Conservation (phyloP, 2,888 invertebrate genomes). For the Macaria notata region DNA sequence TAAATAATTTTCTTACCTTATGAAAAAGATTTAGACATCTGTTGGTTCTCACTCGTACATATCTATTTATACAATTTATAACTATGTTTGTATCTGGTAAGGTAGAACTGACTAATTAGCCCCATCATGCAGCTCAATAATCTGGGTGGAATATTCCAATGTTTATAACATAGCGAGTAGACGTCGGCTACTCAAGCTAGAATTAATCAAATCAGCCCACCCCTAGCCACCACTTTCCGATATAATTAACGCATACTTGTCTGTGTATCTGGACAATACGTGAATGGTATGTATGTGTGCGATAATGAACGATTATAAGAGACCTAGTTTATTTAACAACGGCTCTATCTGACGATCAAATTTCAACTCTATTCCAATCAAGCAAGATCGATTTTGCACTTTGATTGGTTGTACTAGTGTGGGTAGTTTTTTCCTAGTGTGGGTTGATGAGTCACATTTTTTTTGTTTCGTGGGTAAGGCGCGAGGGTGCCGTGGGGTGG, state of each 20-base stretch:
- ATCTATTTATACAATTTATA: no score
- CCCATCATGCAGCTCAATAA: constrained; percentile 44
- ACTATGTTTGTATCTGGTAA: no score
- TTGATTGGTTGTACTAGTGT: constrained; percentile 49
- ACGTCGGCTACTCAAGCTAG: constrained; percentile 71
- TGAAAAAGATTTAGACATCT: constrained; percentile 11
- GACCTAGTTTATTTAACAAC: constrained; percentile 68
- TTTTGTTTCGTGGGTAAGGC: constrained; percentile 83
- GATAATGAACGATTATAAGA: constrained; percentile 81
- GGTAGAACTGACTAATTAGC: constrained; percentile 58
- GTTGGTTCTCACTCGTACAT: constrained; percentile 13
- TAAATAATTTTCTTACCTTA: no score
- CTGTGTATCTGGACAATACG: constrained; percentile 73
- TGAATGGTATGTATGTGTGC: constrained; percentile 70
- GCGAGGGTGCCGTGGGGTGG: constrained; percentile 75
- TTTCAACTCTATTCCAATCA: constrained; percentile 57
- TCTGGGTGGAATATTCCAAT: constrained; percentile 69
- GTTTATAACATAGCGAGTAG: constrained; percentile 74
- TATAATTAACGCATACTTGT: constrained; percentile 79
- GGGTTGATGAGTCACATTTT: constrained; percentile 83
- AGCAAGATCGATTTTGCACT: constrained; percentile 66
- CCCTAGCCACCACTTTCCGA: constrained; percentile 81
- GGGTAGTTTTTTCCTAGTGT: constrained; percentile 69
- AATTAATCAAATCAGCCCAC: constrained; percentile 82
- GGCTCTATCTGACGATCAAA: constrained; percentile 48